These are phyloP conservation scores for Thymallus thymallus DNA, from an alignment of 2,113 vertebrate species.

Conservation along the genomic window DNA sequence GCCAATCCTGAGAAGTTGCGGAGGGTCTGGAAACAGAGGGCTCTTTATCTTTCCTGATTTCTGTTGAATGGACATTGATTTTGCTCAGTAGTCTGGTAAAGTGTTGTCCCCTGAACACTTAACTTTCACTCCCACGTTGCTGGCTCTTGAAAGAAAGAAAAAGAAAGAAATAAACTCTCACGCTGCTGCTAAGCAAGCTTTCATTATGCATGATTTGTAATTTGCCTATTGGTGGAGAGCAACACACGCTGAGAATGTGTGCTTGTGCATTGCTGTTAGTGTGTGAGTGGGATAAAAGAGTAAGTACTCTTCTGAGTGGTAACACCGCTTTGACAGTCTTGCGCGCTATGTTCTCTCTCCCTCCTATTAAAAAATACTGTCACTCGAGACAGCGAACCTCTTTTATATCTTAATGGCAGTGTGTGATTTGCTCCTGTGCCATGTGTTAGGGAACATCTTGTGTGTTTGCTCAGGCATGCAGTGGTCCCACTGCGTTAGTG, in stretches of 20 bases:
- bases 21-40: conserved; percentile 28
- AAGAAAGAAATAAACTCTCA: background rate
- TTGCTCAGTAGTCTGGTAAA: conserved; percentile 45
- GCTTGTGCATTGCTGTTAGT: background rate
- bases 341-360: no score
- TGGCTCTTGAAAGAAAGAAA: background rate
- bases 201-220: background rate
- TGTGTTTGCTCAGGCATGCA: background rate
- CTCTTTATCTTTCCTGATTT: conserved; percentile 35
- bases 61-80: conserved; percentile 38
- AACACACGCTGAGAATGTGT: background rate
- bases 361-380: no score
- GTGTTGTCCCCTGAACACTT: conserved; percentile 52
- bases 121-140: conserved; percentile 30
- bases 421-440: background rate
- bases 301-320: background rate
- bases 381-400: background rate
- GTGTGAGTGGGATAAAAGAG: background rate
- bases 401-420: conserved; percentile 7
- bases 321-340: no score
- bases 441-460: no score
- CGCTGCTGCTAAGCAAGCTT: background rate
- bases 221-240: background rate
- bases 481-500: background rate
- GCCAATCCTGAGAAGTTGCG: background rate